Evolutionary conservation across 2,888 invertebrate genomes (phyloP), one percentile per base, ranked within the genome.

Genomic region (Oscheius sp.): DNA sequence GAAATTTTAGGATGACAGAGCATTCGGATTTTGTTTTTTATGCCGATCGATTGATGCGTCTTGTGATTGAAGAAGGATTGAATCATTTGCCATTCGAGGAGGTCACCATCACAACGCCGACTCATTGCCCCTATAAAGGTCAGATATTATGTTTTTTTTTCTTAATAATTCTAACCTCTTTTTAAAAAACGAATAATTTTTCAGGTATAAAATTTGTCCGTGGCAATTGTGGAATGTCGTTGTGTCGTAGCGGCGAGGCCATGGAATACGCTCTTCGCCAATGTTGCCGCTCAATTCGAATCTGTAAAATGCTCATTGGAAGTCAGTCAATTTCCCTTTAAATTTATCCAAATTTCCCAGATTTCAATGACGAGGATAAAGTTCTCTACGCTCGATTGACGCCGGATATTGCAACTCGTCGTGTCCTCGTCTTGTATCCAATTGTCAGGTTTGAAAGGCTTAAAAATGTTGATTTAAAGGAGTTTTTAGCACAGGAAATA

Each of bases 11-110:
- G 89, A 94, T 93, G 85, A 97, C 96, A 27, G 91, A 93, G 1
- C 92, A 96, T 83, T 95, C 94, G 90, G 98, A 99, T 90, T 99
- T 99, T 89, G 96, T 98, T 89, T 99, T 99, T 90, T 97, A 95
- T 89, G 98, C 98, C 0, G 99, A 99, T 89, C 93, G 99, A 79
- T 91, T 99, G 89, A 99, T 99, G 87, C 93, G 99, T 2, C 91
- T 99, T 46, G 96, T 99, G 0, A 96, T 99, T 76, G 99, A 99
- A 89, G 98, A 98, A 52, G 97, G 97, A 79, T 91, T 99, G 35
- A 99, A 99, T 90, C 96, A 96, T 88, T 90, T 97, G 71, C 98
- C 99, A 0, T 98, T 96, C 89, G 93, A 94, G 0, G 93, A 94
- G 89, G 94, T 94, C 88, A 92, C 93, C 81, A 94, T 99, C 2